These are phyloP conservation scores for Ptychochromis oligacanthus DNA, from an alignment of 2,113 vertebrate genomes.

Conservation along the genomic window DNA sequence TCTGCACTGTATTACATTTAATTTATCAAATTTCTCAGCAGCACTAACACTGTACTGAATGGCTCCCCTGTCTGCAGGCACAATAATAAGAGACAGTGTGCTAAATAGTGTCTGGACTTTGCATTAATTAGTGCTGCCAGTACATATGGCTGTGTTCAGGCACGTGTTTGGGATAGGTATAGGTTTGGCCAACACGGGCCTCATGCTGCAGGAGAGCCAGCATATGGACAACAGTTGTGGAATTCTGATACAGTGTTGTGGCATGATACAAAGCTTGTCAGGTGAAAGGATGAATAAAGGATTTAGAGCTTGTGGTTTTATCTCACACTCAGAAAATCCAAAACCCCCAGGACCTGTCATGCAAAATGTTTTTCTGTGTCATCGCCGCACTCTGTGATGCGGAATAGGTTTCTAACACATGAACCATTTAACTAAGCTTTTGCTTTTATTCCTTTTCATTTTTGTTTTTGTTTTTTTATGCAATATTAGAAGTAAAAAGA, in stretches of 20 bases:
- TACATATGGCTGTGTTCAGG: slow-evolving; percentile 8
- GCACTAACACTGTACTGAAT: neutral
- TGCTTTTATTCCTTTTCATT: neutral
- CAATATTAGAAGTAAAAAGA: neutral
- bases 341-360: slow-evolving; percentile 1
- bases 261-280: slow-evolving; percentile 49
- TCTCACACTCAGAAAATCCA: slow-evolving; percentile 5
- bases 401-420: neutral
- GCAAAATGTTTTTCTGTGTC: slow-evolving; percentile 22
- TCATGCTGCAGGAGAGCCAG: neutral
- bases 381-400: neutral
- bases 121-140: slow-evolving; percentile 29
- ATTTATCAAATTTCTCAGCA: neutral
- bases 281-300: slow-evolving; percentile 32
- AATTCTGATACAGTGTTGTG: slow-evolving; percentile 19
- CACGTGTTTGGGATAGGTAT: slow-evolving; percentile 8
- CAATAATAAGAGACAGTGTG: neutral
- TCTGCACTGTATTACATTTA: neutral
- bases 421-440: neutral
- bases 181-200: neutral
- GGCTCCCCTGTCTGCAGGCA: slow-evolving; percentile 19
- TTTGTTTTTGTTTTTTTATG: neutral
- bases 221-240: slow-evolving; percentile 21
- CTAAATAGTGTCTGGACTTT: slow-evolving; percentile 4
- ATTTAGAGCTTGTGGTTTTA: slow-evolving; percentile 38